phyloP scores from a whole-genome alignment of 2,888 invertebrate genomes.

The Kuschelorhynchus macadamiae region DNA sequence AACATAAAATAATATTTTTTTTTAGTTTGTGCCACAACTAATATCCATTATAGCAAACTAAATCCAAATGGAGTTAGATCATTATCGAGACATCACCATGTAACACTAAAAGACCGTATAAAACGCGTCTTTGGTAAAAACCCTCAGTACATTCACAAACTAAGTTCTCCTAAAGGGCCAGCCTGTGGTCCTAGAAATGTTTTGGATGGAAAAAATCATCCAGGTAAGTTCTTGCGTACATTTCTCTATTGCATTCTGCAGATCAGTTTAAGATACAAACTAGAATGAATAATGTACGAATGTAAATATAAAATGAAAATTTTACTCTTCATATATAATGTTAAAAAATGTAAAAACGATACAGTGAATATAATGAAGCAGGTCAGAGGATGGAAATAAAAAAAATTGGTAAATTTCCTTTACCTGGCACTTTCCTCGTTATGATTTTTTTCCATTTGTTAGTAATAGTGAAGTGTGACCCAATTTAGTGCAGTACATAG shows the following conservation, averaged over 20 bases:
- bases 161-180: conserved; percentile 53
- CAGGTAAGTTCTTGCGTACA: conserved; percentile 16
- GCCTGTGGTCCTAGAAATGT: conserved; percentile 42
- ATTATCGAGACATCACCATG: conserved; percentile 29
- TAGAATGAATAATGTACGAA: no score
- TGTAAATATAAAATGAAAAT: no score
- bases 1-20: conserved; percentile 13
- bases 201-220: conserved; percentile 29
- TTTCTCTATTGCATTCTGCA: conserved; percentile 7
- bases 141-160: conserved; percentile 56
- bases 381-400: no score
- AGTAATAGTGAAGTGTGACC: no score
- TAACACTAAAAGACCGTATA: conserved; percentile 51
- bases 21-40: conserved; percentile 53
- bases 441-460: no score
- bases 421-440: no score
- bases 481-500: no score
- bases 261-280: no score
- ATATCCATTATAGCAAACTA: conserved; percentile 64
- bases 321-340: no score
- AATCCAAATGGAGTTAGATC: conserved; percentile 50
- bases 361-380: no score
- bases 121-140: conserved; percentile 56
- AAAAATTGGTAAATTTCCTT: no score
- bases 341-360: no score